A percentile compares a stretch with the other conserved stretches of the same genome.
These are phyloP conservation scores for Drosophila suzukii DNA, from an alignment of 1,140 invertebrate species.

Conservation along the genomic window DNA sequence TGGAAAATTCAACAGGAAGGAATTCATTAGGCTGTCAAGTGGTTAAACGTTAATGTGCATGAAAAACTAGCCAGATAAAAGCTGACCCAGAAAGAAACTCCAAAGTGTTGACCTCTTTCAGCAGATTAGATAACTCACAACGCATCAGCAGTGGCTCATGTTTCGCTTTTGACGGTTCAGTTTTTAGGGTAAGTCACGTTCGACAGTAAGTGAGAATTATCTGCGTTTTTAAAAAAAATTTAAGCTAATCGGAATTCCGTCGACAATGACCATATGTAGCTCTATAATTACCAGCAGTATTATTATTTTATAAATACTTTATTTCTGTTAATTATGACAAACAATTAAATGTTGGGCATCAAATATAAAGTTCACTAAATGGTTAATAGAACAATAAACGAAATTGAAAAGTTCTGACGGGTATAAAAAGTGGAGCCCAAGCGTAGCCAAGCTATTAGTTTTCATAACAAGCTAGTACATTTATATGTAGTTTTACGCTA, in stretches of 20 bases:
- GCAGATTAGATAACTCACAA: not conserved
- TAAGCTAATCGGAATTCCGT: constrained; percentile 14
- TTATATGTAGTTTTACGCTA: not conserved
- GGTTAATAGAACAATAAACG: constrained; percentile 1
- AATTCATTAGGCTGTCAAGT: constrained; percentile 26
- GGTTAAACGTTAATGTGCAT: not conserved
- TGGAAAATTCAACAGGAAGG: constrained; percentile 35
- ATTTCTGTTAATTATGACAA: too few relatives aligned
- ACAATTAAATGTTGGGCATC: too few relatives aligned
- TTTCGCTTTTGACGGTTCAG: not conserved
- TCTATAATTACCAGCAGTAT: not conserved
- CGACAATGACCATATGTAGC: not conserved
- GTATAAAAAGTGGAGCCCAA: constrained; percentile 1
- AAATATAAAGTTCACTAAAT: not conserved
- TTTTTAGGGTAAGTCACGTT: constrained; percentile 27
- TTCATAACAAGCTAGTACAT: not conserved
- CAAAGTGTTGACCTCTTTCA: not conserved
- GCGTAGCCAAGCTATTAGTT: constrained; percentile 2
- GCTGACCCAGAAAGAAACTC: not conserved
- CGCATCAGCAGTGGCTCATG: not conserved
- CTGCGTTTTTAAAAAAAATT: constrained; percentile 12
- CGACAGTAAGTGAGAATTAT: constrained; percentile 8
- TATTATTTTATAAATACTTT: not conserved
- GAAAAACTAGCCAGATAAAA: not conserved
- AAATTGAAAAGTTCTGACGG: not conserved